These are phyloP conservation scores for Brachionus calyciflorus DNA, from an alignment of 1,140 invertebrate genomes.

Conservation along the genomic window DNA sequence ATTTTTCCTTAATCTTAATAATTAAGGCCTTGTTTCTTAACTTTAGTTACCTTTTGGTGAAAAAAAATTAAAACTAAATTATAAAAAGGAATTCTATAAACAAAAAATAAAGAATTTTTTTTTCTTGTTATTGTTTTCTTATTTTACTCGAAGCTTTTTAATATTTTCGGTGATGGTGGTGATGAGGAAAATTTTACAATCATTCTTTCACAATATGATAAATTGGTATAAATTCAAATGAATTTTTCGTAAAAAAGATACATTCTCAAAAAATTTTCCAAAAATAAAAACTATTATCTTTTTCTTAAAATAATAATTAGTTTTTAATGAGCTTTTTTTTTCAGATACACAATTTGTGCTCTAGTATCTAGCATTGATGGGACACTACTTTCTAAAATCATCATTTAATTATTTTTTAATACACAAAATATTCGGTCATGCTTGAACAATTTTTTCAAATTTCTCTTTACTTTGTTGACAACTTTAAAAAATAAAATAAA, in stretches of 20 bases:
- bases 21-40: too few species aligned
- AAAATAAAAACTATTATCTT: not conserved
- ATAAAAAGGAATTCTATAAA: too few species aligned
- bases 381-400: not conserved
- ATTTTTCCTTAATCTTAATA: too few species aligned
- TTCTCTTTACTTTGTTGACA: constrained; percentile 9
- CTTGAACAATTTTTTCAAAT: not conserved
- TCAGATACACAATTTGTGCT: too few species aligned
- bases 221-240: constrained; percentile 38
- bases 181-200: too few species aligned
- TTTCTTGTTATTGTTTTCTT: constrained; percentile 38
- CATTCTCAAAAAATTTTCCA: not conserved
- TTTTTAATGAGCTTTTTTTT: constrained; percentile 19
- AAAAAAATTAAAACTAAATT: too few species aligned
- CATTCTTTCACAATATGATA: not conserved
- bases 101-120: not conserved
- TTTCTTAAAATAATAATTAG: not conserved
- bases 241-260: constrained; percentile 2
- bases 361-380: not conserved
- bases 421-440: not conserved
- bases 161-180: not conserved
- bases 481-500: too few species aligned
- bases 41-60: too few species aligned
- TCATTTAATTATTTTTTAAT: constrained; percentile 23
- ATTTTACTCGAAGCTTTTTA: constrained; percentile 36